phyloP scores from a whole-genome alignment of 2,797 vertebrate genomes.

The Bryconaethiops microstoma region DNA sequence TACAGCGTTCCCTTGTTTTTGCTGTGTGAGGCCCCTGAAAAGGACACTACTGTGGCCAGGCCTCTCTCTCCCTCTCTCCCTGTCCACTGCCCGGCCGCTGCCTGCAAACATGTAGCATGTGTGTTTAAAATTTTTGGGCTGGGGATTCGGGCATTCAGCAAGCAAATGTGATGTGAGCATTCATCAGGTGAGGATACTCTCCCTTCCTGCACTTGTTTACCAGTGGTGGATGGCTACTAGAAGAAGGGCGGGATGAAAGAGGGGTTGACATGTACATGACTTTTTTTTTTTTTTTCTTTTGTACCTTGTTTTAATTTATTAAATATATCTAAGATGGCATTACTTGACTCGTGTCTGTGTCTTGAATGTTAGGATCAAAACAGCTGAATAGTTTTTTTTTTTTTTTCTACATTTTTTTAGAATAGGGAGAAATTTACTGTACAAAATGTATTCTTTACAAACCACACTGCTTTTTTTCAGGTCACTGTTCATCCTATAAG shows the following conservation, averaged over 20 bases:
- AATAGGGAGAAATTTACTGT: too few relatives aligned
- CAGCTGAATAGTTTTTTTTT: too few relatives aligned
- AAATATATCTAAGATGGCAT: conserved; percentile 83
- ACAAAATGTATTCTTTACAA: background rate
- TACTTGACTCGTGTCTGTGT: conserved; percentile 29
- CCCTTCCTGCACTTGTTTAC: conserved; percentile 60
- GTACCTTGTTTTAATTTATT: conserved; percentile 89
- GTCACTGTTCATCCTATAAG: background rate
- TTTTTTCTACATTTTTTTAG: too few relatives aligned
- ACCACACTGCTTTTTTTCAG: background rate
- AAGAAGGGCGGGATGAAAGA: conserved; percentile 48
- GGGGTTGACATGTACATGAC: conserved; percentile 75
- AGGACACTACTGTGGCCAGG: conserved; percentile 64
- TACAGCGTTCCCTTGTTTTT: conserved; percentile 12
- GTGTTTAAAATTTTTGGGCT: conserved; percentile 65
- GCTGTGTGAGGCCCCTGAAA: conserved; percentile 40
- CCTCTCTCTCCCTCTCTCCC: conserved; percentile 64
- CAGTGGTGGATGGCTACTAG: conserved; percentile 54
- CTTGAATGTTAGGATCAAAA: background rate
- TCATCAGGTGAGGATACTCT: conserved; percentile 48
- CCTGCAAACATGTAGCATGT: conserved; percentile 86
- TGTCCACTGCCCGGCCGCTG: conserved; percentile 73
- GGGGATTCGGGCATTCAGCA: conserved; percentile 33
- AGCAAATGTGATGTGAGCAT: conserved; percentile 48
- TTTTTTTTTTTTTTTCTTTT: conserved; percentile 71